Conservation (phyloP, 2,113 vertebrate genomes). For the Cranoglanis bouderius region DNA sequence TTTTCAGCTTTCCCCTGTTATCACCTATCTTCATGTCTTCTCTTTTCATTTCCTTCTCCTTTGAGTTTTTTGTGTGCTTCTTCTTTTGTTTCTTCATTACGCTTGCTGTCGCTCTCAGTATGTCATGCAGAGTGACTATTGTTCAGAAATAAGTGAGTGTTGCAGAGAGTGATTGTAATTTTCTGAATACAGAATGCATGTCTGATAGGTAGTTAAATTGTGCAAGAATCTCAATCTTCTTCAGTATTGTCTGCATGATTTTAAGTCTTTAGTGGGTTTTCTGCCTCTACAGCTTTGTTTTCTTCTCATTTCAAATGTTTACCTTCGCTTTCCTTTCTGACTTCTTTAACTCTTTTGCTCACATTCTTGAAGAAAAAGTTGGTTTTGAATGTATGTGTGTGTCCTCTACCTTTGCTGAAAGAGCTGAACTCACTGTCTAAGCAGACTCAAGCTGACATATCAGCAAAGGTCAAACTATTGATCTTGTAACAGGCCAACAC, state of each 20-base stretch:
- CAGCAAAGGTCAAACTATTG: slow-evolving; percentile 45
- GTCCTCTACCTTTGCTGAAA: background rate
- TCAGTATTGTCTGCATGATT: background rate
- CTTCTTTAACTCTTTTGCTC: background rate
- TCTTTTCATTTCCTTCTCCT: background rate
- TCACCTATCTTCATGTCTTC: slow-evolving; percentile 23
- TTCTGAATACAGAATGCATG: background rate
- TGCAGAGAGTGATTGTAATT: background rate
- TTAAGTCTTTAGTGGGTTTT: background rate
- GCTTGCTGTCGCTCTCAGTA: slow-evolving; percentile 35
- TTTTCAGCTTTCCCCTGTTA: background rate
- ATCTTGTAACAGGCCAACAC: slow-evolving; percentile 27
- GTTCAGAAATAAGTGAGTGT: background rate
- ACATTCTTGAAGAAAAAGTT: background rate
- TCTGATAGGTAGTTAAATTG: background rate
- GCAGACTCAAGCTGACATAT: background rate
- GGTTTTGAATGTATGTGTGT: background rate
- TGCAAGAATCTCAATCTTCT: background rate
- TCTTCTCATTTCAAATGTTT: background rate
- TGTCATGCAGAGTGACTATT: background rate
- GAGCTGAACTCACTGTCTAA: background rate
- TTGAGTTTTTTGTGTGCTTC: slow-evolving; percentile 1
- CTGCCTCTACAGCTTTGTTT: background rate
- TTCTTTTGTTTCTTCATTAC: slow-evolving; percentile 31
- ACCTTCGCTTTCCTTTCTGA: background rate